These are phyloP conservation scores for Chelonus formosanus DNA, from an alignment of 2,888 invertebrate genomes.

Conservation along the genomic window DNA sequence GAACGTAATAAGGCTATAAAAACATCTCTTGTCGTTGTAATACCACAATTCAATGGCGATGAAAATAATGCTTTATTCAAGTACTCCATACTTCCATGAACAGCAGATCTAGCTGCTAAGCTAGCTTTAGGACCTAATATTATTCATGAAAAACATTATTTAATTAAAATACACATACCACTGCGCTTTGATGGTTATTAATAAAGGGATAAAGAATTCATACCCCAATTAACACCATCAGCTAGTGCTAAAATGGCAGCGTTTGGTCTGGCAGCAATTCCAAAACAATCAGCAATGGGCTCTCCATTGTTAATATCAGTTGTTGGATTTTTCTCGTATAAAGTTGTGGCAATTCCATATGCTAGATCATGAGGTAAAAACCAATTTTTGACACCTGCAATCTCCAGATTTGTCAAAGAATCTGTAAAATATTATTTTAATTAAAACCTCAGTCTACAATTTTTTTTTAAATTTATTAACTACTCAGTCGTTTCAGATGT, in stretches of 20 bases:
- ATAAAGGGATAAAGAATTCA: constrained; percentile 34
- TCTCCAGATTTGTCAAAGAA: constrained; percentile 36
- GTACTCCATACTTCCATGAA: constrained; percentile 85
- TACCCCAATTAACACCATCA: constrained; percentile 92
- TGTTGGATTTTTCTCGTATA: constrained; percentile 85
- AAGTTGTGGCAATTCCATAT: constrained; percentile 78
- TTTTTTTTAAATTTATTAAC: neutral
- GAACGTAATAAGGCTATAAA: constrained; percentile 80
- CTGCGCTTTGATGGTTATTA: no score
- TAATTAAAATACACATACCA: neutral
- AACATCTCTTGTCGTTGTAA: constrained; percentile 74
- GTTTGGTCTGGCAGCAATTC: constrained; percentile 76
- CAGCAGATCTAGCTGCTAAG: constrained; percentile 84
- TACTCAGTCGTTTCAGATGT: neutral
- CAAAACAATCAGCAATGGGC: constrained; percentile 90
- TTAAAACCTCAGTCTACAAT: neutral
- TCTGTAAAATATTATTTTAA: constrained; percentile 31
- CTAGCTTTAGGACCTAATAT: constrained; percentile 77
- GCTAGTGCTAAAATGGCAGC: constrained; percentile 82
- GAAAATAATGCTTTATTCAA: constrained; percentile 77
- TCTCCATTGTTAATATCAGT: constrained; percentile 77
- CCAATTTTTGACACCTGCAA: constrained; percentile 67
- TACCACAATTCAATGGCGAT: constrained; percentile 59
- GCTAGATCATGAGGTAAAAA: constrained; percentile 69
- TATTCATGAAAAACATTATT: constrained; percentile 4